Conservation (phyloP, 2,113 vertebrate genomes). For the Actinemys pallida region DNA sequence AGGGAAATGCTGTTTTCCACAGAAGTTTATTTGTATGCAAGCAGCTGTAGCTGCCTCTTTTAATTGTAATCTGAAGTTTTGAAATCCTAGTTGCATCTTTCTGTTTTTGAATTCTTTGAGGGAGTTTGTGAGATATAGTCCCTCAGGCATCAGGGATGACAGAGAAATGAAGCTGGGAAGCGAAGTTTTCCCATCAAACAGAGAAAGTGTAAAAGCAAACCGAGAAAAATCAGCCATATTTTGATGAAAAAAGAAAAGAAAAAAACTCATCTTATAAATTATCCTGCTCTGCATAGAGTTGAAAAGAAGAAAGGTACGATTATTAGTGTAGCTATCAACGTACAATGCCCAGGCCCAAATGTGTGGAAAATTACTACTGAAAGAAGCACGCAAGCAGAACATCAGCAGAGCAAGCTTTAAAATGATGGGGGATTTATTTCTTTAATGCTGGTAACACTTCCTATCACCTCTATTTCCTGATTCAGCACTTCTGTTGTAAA, state of each 20-base stretch:
- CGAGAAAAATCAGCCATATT: conserved; percentile 38
- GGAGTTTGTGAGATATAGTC: not conserved
- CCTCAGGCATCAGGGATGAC: not conserved
- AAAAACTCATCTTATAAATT: not conserved
- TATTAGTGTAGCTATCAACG: not conserved
- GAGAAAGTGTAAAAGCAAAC: conserved; percentile 21
- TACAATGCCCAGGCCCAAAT: not conserved
- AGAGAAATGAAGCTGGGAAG: not conserved
- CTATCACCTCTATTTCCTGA: not conserved
- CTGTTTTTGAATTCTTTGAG: not conserved
- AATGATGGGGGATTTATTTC: not conserved
- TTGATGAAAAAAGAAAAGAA: conserved; percentile 14
- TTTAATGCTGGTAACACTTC: not conserved
- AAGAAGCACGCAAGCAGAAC: not conserved
- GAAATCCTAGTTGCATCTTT: not conserved
- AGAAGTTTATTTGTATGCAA: not conserved
- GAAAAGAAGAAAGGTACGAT: conserved; percentile 53
- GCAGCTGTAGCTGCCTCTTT: not conserved
- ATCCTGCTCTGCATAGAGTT: conserved; percentile 33
- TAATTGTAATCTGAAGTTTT: not conserved
- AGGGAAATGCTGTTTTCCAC: not conserved
- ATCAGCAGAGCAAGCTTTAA: not conserved
- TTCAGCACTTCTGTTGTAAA: not conserved
- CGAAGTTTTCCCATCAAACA: conserved; percentile 34
- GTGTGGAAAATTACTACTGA: not conserved